Evolutionary conservation across 1,140 invertebrate genomes (phyloP).

Genomic region (Aphelenchoides fujianensis): DNA sequence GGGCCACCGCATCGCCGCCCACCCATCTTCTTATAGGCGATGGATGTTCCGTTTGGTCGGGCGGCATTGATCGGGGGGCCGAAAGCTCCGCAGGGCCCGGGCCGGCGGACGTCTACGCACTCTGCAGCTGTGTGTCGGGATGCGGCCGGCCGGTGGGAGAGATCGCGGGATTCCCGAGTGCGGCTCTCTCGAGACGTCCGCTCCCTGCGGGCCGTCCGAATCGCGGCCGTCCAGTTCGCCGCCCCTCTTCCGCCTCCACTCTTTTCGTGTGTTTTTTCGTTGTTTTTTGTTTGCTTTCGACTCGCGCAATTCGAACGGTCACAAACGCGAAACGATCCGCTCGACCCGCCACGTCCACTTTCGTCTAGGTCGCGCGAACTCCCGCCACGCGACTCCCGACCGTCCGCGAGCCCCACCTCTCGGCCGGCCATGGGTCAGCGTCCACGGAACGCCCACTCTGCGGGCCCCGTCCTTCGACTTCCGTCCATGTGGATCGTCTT

Average conservation of each 20-base stretch:
- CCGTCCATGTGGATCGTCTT: neutral
- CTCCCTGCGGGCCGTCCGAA: neutral
- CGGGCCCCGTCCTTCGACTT: neutral
- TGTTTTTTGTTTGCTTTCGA: neutral
- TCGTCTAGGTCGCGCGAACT: too few species aligned
- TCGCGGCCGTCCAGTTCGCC: neutral
- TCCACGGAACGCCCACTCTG: too few species aligned
- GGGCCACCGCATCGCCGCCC: neutral
- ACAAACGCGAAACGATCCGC: neutral
- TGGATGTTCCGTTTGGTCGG: too few species aligned
- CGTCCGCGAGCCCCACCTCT: neutral
- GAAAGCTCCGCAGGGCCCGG: too few species aligned
- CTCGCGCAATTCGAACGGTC: neutral
- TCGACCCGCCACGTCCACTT: too few species aligned
- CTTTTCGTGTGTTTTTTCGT: neutral
- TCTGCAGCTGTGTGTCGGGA: neutral
- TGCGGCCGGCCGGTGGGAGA: too few species aligned
- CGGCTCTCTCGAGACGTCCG: neutral
- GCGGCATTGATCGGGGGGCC: too few species aligned
- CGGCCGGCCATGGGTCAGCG: neutral
- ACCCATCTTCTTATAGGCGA: neutral
- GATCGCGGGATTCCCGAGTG: neutral
- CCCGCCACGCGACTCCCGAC: too few species aligned
- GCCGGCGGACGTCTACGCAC: too few species aligned
- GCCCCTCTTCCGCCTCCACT: neutral